Percentiles rank a stretch among this genome's conserved stretches.
Evolutionary conservation across 2,888 invertebrate genomes (phyloP).

Genomic region (Eupithecia vulgata): DNA sequence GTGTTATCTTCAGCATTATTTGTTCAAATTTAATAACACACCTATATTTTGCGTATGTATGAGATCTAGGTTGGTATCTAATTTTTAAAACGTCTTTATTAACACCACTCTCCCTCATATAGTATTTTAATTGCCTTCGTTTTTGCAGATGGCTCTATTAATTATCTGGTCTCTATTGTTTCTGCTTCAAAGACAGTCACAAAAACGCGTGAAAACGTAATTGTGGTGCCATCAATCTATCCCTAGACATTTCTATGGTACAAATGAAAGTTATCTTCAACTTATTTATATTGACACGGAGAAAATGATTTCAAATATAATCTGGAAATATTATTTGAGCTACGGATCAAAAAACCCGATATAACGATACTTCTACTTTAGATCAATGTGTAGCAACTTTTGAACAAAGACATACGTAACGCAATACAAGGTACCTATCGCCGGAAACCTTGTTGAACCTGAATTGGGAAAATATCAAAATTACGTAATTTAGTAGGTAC

Average conservation of each 20-base stretch:
- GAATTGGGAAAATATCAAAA: not conserved
- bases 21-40: not conserved
- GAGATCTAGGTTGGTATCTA: not conserved
- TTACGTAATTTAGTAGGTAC: not conserved
- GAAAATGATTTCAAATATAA: not conserved
- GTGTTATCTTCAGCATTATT: no score
- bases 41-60: not conserved
- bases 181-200: conserved; percentile 48
- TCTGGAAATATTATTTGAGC: not conserved
- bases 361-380: not conserved
- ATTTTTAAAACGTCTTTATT: conserved; percentile 25
- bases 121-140: conserved; percentile 30
- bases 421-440: not conserved
- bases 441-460: not conserved
- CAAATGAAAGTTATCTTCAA: conserved; percentile 68
- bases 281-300: conserved; percentile 35
- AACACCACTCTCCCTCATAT: conserved; percentile 24
- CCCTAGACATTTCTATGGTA: conserved; percentile 60
- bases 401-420: not conserved
- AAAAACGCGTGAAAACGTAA: conserved; percentile 70
- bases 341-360: not conserved
- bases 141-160: conserved; percentile 38
- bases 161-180: conserved; percentile 55
- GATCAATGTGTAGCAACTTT: not conserved
- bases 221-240: conserved; percentile 61